Evolutionary conservation across 2,113 vertebrate genomes (phyloP), one percentile per base, ranked within the genome.

Genomic region (Hippopotamus amphibius): DNA sequence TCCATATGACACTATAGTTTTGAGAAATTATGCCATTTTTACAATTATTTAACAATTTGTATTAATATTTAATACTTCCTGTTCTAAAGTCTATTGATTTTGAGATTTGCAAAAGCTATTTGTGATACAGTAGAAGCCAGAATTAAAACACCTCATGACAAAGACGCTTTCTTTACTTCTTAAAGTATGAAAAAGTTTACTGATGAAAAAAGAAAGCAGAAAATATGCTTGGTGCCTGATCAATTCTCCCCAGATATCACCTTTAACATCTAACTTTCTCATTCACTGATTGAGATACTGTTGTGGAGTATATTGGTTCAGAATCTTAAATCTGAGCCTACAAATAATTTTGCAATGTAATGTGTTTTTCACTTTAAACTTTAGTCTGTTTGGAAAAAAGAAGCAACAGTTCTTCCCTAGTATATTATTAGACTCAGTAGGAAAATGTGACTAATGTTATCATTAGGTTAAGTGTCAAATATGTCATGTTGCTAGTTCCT

Each of bases 21-120:
- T 93, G n/a, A 97, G 80, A 91, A 97, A 74, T 55, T 43, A 72
- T 80, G 69, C 43, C 72, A 74, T 65, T 96, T 59, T 93, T 65
- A 74, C 43, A 65, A 68, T 92, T 88, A 48, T 82, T 93, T 82
- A 5, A 76, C 87, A 86, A 30, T 11, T 13, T 81, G 7, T 30
- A 16, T 79, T 61, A 15, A 69, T 63, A 90, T 28, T 93, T 96
- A 92, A 77, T 77, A 71, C 10, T 48, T 76, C 43, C 69, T 80
- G n/a, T 85, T 88, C 50, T 85, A 81, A 92, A 76, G 5, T 65
- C 16, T 80, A 68, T 53, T 9, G 13, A 68, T 11, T 87, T 77
- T 77, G 66, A 87, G 21, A 83, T 63, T 59, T 74, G 37, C 19
- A 91, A 95, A 93, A 21, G 74, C 50, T 80, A 30, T 66, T 43